Conservation (phyloP, 2,888 invertebrate genomes). For the Cremastobaeus sp. region DNA sequence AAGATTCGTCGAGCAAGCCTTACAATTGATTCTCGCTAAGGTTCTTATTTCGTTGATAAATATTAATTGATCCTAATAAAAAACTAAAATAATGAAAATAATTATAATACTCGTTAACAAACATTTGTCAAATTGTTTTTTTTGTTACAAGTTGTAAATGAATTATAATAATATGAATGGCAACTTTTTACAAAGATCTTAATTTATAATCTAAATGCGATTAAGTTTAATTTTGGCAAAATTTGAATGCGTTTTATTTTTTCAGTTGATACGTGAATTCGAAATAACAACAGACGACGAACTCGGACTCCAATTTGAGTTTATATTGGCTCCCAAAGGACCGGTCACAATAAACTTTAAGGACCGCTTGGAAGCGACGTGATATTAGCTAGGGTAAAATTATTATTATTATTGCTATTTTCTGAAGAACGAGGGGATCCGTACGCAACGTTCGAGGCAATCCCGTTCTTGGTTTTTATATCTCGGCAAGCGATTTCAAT, state of each 20-base stretch:
- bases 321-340: conserved; percentile 87
- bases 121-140: too few relatives aligned
- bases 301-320: conserved; percentile 88
- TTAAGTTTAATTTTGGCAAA: neutral
- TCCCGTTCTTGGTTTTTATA: conserved; percentile 29
- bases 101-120: too few relatives aligned
- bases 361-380: conserved; percentile 70
- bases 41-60: conserved; percentile 77
- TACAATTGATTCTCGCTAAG: conserved; percentile 86
- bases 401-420: neutral
- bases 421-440: conserved; percentile 1
- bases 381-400: conserved; percentile 39
- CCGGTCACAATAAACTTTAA: conserved; percentile 84
- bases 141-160: too few relatives aligned
- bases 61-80: neutral
- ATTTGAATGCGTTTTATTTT: conserved; percentile 59
- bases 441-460: conserved; percentile 2
- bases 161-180: too few relatives aligned
- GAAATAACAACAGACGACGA: conserved; percentile 84
- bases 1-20: conserved; percentile 88
- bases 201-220: neutral
- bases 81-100: neutral
- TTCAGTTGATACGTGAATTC: conserved; percentile 85
- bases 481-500: conserved; percentile 21
- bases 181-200: neutral